Evolutionary conservation across 2,888 invertebrate genomes (phyloP), one percentile per base, ranked within the genome.

Genomic region (Ornithoptera priamus): DNA sequence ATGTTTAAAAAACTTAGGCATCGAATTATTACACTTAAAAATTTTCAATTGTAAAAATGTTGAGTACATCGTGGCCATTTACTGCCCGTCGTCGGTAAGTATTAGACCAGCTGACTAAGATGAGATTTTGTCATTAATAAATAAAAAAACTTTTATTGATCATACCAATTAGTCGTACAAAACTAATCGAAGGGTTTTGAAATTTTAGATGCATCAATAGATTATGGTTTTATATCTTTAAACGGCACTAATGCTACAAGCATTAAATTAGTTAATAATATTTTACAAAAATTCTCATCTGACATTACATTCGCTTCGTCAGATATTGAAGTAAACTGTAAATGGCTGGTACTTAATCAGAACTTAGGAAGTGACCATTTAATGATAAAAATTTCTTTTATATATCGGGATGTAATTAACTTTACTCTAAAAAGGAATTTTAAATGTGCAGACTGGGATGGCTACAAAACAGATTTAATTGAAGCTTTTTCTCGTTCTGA

Each of bases 21-120:
- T 75, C 57, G 68, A 74, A 67, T 12, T 70, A 3, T 10, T 75
- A 6, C 20, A 56, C 60, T 30, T 74, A 17, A 70, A 69, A 58
- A 20, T 73, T 15, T 62, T 53, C 15, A 73, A 73, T 62, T 71
- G 69, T 53, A 39, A 24, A 0, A 10, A 36, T 18, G 18, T 75
- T n/a, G 42, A 73, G 15, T 67, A 76, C 58, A 46, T 76, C 18
- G 61, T 75, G 4, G 56, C 67, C 56, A 22, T 76, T 18, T 76
- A 75, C 22, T 76, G 74, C 24, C 71, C 74, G 12, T 69, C 74
- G 10, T 58, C 68, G 1, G 64, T 69, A 7, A 66, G 58, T 12
- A 70, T 68, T 10, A 6, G 15, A 5, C 58, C 53, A 50, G 2
- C 17, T 10, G 74, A 75, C 53, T 75, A 65, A 68, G 62, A 71